These are phyloP conservation scores for Leucophenga montana DNA, from an alignment of 2,888 invertebrate species.

Conservation along the genomic window DNA sequence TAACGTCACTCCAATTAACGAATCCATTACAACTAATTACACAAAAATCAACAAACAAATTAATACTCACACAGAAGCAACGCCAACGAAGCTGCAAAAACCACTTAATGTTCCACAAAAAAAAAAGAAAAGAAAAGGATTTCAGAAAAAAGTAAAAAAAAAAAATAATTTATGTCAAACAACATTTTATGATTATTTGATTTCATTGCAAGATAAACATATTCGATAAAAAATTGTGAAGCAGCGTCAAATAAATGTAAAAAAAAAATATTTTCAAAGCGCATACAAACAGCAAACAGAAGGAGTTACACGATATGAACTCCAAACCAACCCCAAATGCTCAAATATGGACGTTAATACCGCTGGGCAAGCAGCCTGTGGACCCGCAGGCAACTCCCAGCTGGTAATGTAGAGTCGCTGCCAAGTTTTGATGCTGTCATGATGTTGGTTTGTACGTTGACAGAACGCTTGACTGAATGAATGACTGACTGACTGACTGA, in stretches of 20 bases:
- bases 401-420: background rate
- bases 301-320: background rate
- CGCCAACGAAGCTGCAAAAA: background rate
- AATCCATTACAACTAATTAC: slow-evolving; percentile 23
- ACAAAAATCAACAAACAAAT: background rate
- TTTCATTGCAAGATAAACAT: slow-evolving; percentile 27
- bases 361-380: slow-evolving; percentile 9
- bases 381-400: background rate
- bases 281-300: background rate
- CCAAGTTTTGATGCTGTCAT: background rate
- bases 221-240: slow-evolving; percentile 6
- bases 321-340: background rate
- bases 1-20: background rate
- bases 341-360: slow-evolving; percentile 2
- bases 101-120: background rate
- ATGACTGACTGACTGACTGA: background rate
- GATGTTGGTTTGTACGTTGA: slow-evolving; percentile 14
- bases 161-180: slow-evolving; percentile 44
- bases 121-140: background rate
- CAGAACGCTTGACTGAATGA: background rate
- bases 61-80: background rate
- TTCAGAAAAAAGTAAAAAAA: slow-evolving; percentile 37
- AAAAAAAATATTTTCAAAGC: slow-evolving; percentile 1
- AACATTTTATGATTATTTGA: slow-evolving; percentile 42
- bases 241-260: background rate